A percentile compares a stretch with the other conserved stretches of the same genome.
Conservation (phyloP, 2,797 vertebrate species). For the Dermochelys coriacea region DNA sequence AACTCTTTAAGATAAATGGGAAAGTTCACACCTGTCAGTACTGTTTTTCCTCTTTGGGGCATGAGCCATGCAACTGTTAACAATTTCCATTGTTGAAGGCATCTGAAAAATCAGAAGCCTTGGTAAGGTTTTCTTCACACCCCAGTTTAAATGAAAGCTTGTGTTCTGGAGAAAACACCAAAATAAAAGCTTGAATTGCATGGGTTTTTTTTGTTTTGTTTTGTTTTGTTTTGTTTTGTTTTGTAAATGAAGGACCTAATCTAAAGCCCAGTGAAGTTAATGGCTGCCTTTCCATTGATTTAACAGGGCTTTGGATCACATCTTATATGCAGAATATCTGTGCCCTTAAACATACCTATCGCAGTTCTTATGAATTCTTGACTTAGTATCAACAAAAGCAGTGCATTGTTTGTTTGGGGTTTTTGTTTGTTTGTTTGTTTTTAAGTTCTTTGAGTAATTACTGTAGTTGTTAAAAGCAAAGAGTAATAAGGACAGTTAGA, state of each 20-base stretch:
- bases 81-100: neutral
- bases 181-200: fast-evolving
- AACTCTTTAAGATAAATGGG: neutral
- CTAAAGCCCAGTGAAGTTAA: neutral
- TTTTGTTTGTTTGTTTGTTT: neutral
- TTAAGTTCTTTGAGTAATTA: neutral
- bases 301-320: neutral
- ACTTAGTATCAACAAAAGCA: neutral
- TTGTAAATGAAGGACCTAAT: fast-evolving
- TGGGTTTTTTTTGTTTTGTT: neutral
- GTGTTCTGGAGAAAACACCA: too few species aligned
- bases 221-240: too few species aligned
- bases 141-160: too few species aligned
- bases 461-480: neutral
- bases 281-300: neutral
- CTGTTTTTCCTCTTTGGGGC: neutral
- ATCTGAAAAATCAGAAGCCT: too few species aligned
- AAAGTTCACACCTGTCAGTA: too few species aligned
- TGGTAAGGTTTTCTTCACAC: too few species aligned
- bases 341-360: too few species aligned
- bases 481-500: neutral
- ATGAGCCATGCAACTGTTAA: neutral
- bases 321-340: neutral
- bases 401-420: fast-evolving
- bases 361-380: neutral